Evolutionary conservation across 2,888 invertebrate species (phyloP), one percentile per base, ranked within the genome.

Genomic region (Drosophila formosana): DNA sequence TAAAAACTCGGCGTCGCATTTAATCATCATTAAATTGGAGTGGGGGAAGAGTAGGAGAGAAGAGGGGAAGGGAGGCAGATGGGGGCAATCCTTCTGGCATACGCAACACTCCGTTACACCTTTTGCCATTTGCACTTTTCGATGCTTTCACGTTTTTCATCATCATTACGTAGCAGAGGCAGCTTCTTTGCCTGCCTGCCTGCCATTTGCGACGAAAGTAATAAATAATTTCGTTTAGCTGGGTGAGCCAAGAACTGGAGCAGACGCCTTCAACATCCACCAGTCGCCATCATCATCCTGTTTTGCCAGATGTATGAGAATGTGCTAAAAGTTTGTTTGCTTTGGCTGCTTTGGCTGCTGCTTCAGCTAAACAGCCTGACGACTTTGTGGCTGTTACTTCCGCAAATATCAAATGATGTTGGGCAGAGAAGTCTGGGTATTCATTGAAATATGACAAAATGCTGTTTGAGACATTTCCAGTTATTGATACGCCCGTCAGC

Each of bases 391-490:
- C 71, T 78, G 69, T 78, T 69, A 85, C 88, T 89, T 84, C 82
- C 81, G 89, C 85, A 86, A 89, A 87, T 81, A 88, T 83, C 72
- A 88, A 85, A 82, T 76, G 71, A 46, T 58, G 62, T 25, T 34
- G 56, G 34, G 56, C 43, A 46, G 45, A 34, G 53, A 4, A 6
- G 34, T 6, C 23, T 8, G 55, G 58, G 56, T 52, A 52, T 57
- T 55, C 78, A 89, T 86, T 86, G 90, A 86, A 86, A 87, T 86
- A 86, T 86, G 90, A 89, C 90, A 86, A 89, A 86, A 89, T 89
- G 88, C 85, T 86, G 85, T 86, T 86, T 89, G 90, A 89, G 85
- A 86, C 85, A 87, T 90, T 90, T 86, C 89, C 90, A 89, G 90
- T 89, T 89, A 86, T 86, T 86, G 85, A 86, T 86, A 89, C 90